Evolutionary conservation across 2,888 invertebrate genomes (phyloP), one percentile per base, ranked within the genome.

Genomic region (Ennomos fuscantarius): DNA sequence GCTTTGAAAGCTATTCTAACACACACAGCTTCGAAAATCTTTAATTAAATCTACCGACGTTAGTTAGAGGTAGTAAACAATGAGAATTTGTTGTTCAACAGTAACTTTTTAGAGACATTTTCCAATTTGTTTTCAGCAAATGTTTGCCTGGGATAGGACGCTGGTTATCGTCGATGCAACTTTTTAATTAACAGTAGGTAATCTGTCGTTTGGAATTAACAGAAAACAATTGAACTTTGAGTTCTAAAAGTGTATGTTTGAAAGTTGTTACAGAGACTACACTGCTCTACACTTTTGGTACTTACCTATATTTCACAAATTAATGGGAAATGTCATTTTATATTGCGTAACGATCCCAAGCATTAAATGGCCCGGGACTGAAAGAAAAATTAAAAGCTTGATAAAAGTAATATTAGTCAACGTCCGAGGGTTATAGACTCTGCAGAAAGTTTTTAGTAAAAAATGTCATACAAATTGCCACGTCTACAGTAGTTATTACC

Each of bases 401-500:
- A 62, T 58, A 62, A 62, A 62, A 58, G 58, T 69, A 45, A 58
- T 62, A 72, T 73, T 70, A 72, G 74, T 74, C 68, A 65, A 70
- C 58, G 71, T 68, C 72, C 65, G 65, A 55, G 69, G 63, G 73
- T 74, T 69, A 73, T 74, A 77, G 72, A 69, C 71, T 68, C 65
- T 34, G 11, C 6, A 24, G 24, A 2, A 13, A 44, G 34, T 13
- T 45, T 12, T 13, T 12, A 36, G 24, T 10, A n/a, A n/a, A 37
- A 81, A 78, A 71, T 24, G 24, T 79, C 74, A 72, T 79, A 81
- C 82, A 82, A 86, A 86, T 86, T 81, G 79, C 74, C 76, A 74
- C 81, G 74, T 83, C 82, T 79, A 78, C 75, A 78, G 79, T 86
- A 86, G 83, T 87, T 84, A 84, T 86, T 84, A 81, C 82, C 76